These are phyloP conservation scores for Lampropteryx suffumata DNA, from an alignment of 2,888 invertebrate species.

Conservation along the genomic window DNA sequence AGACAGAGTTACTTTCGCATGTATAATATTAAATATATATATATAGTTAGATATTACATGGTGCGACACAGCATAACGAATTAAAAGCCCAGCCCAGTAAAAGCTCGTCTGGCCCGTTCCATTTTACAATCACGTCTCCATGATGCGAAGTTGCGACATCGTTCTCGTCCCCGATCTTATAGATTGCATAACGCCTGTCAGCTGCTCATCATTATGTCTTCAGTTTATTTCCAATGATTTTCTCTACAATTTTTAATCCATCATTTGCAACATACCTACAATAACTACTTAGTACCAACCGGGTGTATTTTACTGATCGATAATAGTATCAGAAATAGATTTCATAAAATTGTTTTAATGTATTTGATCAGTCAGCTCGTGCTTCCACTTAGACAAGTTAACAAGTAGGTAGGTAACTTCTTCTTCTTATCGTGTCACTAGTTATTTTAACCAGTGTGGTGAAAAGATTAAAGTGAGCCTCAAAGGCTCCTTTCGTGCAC, in stretches of 20 bases:
- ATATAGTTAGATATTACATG: neutral
- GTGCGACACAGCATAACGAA: conserved; percentile 1
- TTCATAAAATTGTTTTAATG: too few species aligned
- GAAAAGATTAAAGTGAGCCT: too few species aligned
- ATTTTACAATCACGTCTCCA: conserved; percentile 30
- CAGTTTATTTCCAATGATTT: conserved; percentile 20
- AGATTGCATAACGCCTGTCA: conserved; percentile 28
- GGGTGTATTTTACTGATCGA: too few species aligned
- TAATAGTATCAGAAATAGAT: too few species aligned
- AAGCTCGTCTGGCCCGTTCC: conserved; percentile 18
- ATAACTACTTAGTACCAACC: too few species aligned
- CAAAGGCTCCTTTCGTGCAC: too few species aligned
- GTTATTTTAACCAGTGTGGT: too few species aligned
- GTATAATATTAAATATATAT: too few species aligned
- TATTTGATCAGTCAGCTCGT: neutral
- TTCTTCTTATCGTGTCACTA: too few species aligned
- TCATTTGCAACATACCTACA: neutral
- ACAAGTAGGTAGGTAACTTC: too few species aligned
- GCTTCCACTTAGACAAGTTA: conserved; percentile 9
- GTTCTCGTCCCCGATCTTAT: conserved; percentile 27
- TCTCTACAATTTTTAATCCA: neutral
- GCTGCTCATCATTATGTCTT: conserved; percentile 29
- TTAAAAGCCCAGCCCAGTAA: conserved; percentile 20
- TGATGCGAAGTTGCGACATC: conserved; percentile 26
- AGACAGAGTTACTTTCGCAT: too few species aligned